Evolutionary conservation across 2,113 vertebrate species (phyloP).

Genomic region (Neogale vison): DNA sequence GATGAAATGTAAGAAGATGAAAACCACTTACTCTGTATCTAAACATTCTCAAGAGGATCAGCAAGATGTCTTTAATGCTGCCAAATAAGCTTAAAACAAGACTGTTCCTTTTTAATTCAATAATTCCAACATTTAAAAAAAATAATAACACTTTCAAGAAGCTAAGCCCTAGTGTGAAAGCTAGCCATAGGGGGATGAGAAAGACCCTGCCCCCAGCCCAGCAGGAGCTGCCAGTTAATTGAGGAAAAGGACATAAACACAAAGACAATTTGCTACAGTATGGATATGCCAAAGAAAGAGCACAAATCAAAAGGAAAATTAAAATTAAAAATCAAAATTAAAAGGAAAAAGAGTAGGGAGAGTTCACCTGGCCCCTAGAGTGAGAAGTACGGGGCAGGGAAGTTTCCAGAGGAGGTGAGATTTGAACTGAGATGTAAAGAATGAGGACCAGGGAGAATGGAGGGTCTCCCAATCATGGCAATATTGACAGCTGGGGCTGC

Average conservation of each 20-base stretch:
- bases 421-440: neutral
- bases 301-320: neutral
- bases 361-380: neutral
- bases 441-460: neutral
- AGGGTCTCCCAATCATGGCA: rapidly evolving
- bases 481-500: neutral
- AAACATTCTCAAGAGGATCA: neutral
- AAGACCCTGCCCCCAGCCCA: neutral
- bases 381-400: neutral
- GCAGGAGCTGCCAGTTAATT: neutral
- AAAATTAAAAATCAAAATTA: neutral
- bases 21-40: neutral
- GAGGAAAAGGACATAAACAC: neutral
- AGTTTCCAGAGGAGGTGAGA: neutral
- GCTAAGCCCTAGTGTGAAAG: neutral
- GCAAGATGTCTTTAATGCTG: neutral
- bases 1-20: neutral
- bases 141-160: neutral
- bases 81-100: neutral
- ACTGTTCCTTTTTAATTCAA: neutral
- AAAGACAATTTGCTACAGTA: neutral
- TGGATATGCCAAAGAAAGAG: neutral
- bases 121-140: neutral
- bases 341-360: neutral
- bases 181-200: neutral